These are phyloP conservation scores for Drosophila greeni DNA, from an alignment of 2,888 invertebrate species.

Conservation along the genomic window DNA sequence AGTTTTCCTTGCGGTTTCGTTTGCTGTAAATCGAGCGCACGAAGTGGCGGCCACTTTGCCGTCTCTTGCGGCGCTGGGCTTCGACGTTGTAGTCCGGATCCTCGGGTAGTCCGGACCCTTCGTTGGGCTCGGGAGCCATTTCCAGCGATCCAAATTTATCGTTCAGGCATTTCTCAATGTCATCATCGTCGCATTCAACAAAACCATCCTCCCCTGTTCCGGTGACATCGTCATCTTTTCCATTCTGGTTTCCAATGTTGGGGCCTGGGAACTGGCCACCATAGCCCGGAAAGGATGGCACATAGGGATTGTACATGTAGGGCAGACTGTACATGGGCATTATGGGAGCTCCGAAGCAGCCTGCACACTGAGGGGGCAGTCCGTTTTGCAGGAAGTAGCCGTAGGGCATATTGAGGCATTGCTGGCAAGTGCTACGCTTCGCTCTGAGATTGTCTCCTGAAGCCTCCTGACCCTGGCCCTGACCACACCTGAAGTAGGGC, in stretches of 20 bases:
- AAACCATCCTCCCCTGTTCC: constrained; percentile 28
- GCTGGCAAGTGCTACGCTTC: constrained; percentile 46
- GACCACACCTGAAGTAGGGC: constrained; percentile 61
- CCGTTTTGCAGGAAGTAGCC: constrained; percentile 56
- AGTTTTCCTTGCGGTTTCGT: constrained; percentile 33
- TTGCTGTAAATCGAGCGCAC: constrained; percentile 66
- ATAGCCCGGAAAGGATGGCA: constrained; percentile 10
- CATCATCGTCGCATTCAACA: constrained; percentile 49
- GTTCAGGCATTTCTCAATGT: constrained; percentile 48
- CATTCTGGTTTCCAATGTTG: background rate
- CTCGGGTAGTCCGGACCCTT: constrained; percentile 26
- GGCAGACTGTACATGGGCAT: constrained; percentile 41
- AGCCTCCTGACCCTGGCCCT: background rate
- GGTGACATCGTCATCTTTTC: background rate
- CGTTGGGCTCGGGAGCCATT: constrained; percentile 1
- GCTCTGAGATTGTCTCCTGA: background rate
- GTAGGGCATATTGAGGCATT: constrained; percentile 56
- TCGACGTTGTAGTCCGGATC: constrained; percentile 41
- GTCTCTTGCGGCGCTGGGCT: constrained; percentile 43
- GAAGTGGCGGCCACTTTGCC: constrained; percentile 47
- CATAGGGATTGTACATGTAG: constrained; percentile 13
- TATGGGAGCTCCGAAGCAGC: constrained; percentile 47
- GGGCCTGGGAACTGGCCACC: background rate
- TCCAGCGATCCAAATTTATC: constrained; percentile 29
- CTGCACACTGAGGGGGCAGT: constrained; percentile 53